These are phyloP conservation scores for Anser brachyrhynchus DNA, from an alignment of 2,113 vertebrate species.

Conservation along the genomic window DNA sequence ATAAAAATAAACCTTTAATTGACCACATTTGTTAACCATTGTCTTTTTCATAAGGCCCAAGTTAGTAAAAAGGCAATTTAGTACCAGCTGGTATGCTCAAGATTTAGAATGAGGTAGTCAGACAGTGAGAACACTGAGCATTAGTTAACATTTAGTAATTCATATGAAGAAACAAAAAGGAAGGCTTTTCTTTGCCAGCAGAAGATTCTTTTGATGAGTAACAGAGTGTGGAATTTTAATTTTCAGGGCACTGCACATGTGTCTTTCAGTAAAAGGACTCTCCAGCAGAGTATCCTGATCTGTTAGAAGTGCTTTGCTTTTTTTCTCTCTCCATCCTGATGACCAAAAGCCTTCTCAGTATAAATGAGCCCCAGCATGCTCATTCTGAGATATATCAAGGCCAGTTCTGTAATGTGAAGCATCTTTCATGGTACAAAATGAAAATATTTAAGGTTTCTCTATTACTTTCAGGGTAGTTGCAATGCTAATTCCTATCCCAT, in stretches of 20 bases:
- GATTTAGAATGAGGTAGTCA: background rate
- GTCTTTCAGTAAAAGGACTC: conserved; percentile 23
- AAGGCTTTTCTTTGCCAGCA: background rate
- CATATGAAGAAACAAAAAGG: background rate
- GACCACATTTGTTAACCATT: background rate
- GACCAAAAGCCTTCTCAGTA: background rate
- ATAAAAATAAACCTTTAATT: conserved; percentile 4
- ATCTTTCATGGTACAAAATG: conserved; percentile 15
- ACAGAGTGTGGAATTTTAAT: conserved; percentile 27
- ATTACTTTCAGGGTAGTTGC: background rate
- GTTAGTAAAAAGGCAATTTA: background rate
- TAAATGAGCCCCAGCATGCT: background rate
- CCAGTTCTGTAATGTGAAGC: background rate
- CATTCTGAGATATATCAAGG: conserved; percentile 26
- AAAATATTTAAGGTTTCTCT: background rate
- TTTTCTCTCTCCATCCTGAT: background rate
- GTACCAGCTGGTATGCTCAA: background rate
- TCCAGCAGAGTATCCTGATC: background rate
- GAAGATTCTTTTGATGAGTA: background rate
- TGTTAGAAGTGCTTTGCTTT: background rate
- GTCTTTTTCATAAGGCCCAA: background rate
- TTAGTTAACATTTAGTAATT: background rate
- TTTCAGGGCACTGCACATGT: background rate
- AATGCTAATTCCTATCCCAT: background rate
- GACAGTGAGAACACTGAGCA: background rate